Conservation (phyloP, 2,888 invertebrate genomes). For the Sminthurides aquaticus region DNA sequence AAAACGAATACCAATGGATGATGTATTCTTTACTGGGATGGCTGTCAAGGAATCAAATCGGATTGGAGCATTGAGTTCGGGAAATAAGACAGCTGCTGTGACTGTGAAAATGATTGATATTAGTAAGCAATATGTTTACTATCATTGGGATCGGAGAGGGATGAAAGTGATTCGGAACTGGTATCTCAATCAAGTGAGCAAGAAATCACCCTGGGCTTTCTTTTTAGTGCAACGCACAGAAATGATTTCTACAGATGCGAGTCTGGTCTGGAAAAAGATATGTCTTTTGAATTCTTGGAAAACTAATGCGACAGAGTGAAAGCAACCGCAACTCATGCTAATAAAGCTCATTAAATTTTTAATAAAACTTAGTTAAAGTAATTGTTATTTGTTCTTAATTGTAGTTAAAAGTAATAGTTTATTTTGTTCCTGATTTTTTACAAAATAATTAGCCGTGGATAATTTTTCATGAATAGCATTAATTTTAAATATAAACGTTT, state of each 20-base stretch:
- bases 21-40: conserved; percentile 16
- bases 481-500: too few relatives aligned
- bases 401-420: too few relatives aligned
- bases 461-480: too few relatives aligned
- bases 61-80: background rate
- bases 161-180: background rate
- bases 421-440: too few relatives aligned
- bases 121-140: background rate
- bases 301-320: too few relatives aligned
- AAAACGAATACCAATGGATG: conserved; percentile 9
- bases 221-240: background rate
- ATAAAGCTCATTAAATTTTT: too few relatives aligned
- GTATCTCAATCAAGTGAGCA: background rate
- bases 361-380: too few relatives aligned
- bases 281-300: background rate
- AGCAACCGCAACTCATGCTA: too few relatives aligned
- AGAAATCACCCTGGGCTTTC: background rate
- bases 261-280: background rate
- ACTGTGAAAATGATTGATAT: background rate
- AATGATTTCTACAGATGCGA: background rate
- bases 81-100: too few relatives aligned
- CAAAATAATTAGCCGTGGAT: too few relatives aligned
- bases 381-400: too few relatives aligned
- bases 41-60: background rate
- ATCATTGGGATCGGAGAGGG: background rate